These are phyloP conservation scores for Heterodera schachtii DNA, from an alignment of 1,140 invertebrate genomes.

Conservation along the genomic window DNA sequence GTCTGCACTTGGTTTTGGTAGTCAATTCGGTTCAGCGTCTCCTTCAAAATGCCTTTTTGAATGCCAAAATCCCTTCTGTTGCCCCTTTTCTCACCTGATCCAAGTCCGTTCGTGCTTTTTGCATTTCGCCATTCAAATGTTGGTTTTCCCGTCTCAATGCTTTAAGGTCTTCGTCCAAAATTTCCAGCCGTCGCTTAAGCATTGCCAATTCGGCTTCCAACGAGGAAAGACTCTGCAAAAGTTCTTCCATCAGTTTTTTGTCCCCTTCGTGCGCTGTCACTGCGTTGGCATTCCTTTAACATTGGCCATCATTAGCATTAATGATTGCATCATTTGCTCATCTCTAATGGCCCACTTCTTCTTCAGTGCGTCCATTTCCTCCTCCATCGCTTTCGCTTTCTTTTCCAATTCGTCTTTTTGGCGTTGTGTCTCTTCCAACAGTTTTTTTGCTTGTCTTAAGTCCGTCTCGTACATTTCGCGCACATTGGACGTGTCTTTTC, in stretches of 20 bases:
- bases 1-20: constrained; percentile 66
- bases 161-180: constrained; percentile 60
- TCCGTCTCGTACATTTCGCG: constrained; percentile 70
- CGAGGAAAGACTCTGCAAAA: constrained; percentile 54
- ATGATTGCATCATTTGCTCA: constrained; percentile 13
- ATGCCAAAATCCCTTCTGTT: background rate
- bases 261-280: constrained; percentile 50
- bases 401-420: constrained; percentile 44
- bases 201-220: constrained; percentile 60
- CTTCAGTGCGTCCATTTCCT: constrained; percentile 56
- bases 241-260: constrained; percentile 57
- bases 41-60: constrained; percentile 46
- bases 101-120: constrained; percentile 45
- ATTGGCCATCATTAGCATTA: constrained; percentile 16
- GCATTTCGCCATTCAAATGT: constrained; percentile 49
- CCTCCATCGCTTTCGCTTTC: constrained; percentile 45
- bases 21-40: constrained; percentile 64
- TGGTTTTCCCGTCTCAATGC: constrained; percentile 60
- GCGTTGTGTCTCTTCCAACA: constrained; percentile 49
- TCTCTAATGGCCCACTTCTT: constrained; percentile 45
- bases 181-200: constrained; percentile 58
- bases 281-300: constrained; percentile 60
- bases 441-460: constrained; percentile 57
- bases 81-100: background rate
- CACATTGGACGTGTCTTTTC: constrained; percentile 68